phyloP scores from a whole-genome alignment of 2,113 vertebrate genomes.

The Chrysemys picta region DNA sequence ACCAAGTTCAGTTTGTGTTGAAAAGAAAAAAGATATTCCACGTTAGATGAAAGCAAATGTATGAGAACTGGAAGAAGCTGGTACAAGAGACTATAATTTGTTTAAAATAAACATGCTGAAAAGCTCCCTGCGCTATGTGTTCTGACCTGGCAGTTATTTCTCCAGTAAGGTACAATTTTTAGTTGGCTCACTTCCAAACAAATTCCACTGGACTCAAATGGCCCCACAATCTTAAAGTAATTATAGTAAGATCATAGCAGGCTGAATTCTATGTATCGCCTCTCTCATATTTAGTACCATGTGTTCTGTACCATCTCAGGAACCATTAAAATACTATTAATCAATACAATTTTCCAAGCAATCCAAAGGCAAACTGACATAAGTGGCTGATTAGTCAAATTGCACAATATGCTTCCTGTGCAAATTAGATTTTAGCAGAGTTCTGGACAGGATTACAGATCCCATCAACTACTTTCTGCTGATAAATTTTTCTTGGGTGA shows the following conservation, averaged over 20 bases:
- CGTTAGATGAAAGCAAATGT: not conserved
- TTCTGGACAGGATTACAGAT: not conserved
- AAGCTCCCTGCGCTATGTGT: not conserved
- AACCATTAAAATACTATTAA: conserved; percentile 1
- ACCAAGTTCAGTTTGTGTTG: not conserved
- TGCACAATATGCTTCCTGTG: not conserved
- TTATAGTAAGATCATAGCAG: not conserved
- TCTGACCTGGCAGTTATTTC: conserved; percentile 42
- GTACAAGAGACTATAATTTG: not conserved
- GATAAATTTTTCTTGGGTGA: not conserved
- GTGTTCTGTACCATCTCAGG: not conserved
- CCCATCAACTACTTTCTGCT: not conserved
- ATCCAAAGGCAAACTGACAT: not conserved
- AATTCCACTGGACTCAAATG: conserved; percentile 17
- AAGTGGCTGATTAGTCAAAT: not conserved
- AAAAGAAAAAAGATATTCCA: not conserved
- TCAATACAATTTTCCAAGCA: not conserved
- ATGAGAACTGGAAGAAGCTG: not conserved
- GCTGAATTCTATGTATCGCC: not conserved
- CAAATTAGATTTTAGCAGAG: not conserved
- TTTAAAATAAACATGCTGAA: conserved; percentile 23
- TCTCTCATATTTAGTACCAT: not conserved
- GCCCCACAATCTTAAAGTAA: not conserved
- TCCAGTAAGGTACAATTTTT: conserved; percentile 22
- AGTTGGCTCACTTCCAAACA: conserved; percentile 45